Evolutionary conservation across 1,140 invertebrate species (phyloP).

Genomic region (Zophobas atratus): DNA sequence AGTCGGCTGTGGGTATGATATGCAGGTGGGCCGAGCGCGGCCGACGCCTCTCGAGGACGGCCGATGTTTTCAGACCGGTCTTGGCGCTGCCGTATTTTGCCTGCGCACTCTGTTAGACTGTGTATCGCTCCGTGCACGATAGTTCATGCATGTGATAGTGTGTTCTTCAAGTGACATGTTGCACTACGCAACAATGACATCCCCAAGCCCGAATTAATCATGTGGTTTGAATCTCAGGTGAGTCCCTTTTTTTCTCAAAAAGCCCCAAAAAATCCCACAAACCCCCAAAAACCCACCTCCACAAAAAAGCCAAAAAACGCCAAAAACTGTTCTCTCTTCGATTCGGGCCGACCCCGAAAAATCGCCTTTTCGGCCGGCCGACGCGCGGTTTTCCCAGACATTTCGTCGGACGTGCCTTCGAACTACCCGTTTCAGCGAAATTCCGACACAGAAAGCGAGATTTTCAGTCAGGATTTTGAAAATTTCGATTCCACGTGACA

Average conservation of each 20-base stretch:
- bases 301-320: not conserved
- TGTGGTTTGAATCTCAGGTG: constrained; percentile 69
- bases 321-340: not conserved
- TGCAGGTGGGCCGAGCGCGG: constrained; percentile 66
- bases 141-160: constrained; percentile 58
- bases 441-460: constrained; percentile 11
- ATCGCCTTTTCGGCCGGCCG: not conserved
- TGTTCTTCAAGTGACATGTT: constrained; percentile 65
- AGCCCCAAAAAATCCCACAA: constrained; percentile 18
- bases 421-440: not conserved
- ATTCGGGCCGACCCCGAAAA: constrained; percentile 5
- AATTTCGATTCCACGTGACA: constrained; percentile 63
- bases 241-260: constrained; percentile 47
- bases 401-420: not conserved
- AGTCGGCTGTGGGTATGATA: constrained; percentile 59
- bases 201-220: constrained; percentile 64
- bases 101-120: constrained; percentile 61
- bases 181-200: constrained; percentile 66
- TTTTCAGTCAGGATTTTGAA: constrained; percentile 62
- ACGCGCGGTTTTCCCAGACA: constrained; percentile 12
- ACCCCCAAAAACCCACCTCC: not conserved
- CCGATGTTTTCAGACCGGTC: constrained; percentile 63
- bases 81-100: constrained; percentile 55
- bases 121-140: constrained; percentile 61
- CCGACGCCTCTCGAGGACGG: constrained; percentile 56